Evolutionary conservation across 1,140 invertebrate genomes (phyloP).

Genomic region (Drosophila simulans): DNA sequence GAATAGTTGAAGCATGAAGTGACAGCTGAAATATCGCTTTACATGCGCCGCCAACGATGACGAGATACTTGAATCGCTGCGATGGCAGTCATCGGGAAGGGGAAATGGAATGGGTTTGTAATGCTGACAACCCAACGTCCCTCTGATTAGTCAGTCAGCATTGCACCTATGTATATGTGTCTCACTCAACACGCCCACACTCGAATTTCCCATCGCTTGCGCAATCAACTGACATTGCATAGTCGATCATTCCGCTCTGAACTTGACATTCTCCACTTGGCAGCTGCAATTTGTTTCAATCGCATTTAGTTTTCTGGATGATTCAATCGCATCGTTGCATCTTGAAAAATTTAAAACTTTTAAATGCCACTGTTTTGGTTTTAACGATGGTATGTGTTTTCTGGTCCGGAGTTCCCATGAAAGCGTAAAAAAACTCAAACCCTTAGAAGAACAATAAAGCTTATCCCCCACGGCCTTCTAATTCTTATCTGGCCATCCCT

Average conservation of each 20-base stretch:
- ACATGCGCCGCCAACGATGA: conserved; percentile 63
- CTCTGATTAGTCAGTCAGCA: conserved; percentile 71
- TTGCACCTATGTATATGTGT: conserved; percentile 27
- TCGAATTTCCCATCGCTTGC: neutral
- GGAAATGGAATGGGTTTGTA: conserved; percentile 4
- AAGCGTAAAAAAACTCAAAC: neutral
- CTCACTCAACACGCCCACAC: conserved; percentile 5
- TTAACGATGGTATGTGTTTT: no score
- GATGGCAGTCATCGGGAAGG: conserved; percentile 4
- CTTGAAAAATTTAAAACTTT: neutral
- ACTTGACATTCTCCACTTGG: conserved; percentile 67
- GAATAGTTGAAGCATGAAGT: conserved; percentile 80
- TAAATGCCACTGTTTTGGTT: no score
- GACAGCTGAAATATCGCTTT: conserved; percentile 81
- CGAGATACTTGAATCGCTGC: conserved; percentile 35
- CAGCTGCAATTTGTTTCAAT: conserved; percentile 34
- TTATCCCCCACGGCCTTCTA: conserved; percentile 9
- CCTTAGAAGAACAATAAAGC: conserved; percentile 12
- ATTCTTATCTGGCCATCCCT: conserved; percentile 28
- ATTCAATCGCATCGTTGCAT: conserved; percentile 20
- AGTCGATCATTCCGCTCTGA: conserved; percentile 44
- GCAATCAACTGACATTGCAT: conserved; percentile 38
- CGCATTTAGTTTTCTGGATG: conserved; percentile 37
- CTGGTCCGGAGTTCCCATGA: neutral
- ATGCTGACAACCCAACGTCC: conserved; percentile 54